phyloP scores from a whole-genome alignment of 2,113 vertebrate species.

The Mustela nigripes region DNA sequence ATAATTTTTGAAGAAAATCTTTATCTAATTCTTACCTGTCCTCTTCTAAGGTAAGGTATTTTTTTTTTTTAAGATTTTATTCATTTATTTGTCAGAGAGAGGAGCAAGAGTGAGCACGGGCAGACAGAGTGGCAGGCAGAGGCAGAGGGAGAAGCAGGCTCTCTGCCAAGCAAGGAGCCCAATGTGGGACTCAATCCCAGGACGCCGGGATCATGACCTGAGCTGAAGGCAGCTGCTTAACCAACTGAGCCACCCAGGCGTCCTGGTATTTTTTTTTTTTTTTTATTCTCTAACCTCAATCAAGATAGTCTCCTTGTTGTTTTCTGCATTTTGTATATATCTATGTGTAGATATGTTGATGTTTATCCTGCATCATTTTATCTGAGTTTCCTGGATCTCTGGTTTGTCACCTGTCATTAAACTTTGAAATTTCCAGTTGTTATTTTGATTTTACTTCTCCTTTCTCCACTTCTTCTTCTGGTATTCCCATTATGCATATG shows the following conservation, averaged over 20 bases:
- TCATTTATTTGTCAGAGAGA: no score
- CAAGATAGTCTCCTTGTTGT: neutral
- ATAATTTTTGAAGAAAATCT: neutral
- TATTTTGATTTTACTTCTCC: neutral
- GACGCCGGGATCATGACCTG: no score
- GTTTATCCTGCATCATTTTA: neutral
- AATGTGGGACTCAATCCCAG: no score
- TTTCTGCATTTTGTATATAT: neutral
- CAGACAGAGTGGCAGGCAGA: no score
- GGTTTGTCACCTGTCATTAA: neutral
- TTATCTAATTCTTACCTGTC: neutral
- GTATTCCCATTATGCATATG: neutral
- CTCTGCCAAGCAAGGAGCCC: no score
- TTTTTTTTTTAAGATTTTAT: neutral
- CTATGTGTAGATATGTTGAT: neutral
- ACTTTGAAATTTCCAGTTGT: neutral
- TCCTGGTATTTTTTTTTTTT: neutral
- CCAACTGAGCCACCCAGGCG: no score
- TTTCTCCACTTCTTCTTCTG: neutral
- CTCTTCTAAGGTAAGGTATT: neutral
- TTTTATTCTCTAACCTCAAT: neutral
- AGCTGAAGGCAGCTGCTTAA: no score
- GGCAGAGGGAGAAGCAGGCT: no score
- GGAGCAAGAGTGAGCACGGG: no score
- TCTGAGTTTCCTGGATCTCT: neutral